Base-by-base conservation (phyloP, 92 coral and sea anemone species). In the Parazoanthus swiftii region DNA sequence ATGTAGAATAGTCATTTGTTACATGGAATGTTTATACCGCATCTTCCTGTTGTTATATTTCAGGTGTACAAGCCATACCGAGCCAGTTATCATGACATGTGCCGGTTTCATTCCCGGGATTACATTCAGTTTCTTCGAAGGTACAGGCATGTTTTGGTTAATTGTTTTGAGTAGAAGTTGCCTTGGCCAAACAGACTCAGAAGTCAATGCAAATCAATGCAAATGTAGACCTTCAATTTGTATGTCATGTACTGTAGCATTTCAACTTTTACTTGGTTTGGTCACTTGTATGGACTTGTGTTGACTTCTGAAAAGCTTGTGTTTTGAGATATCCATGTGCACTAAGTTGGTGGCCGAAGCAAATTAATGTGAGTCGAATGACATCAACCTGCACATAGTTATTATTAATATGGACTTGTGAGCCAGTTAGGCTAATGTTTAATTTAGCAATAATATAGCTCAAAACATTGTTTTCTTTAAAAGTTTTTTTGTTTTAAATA, bases 1-100 rank as follows among this genome's bases (percentile, higher is more conserved):
- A 39, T 39, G 4, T 39, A 2, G 4, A 39, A 39, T 39, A 4
- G 42, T 39, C 42, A 1, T 4, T 39, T 39, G 42, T 39, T 54
- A 14, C 18, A 54, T 54, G 59, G 59, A 51, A 54, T 54, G 59
- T 54, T 54, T 54, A 59, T 11, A 50, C 15, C 37, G 2, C 9
- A 3, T 72, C 3, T 25, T 44, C 10, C 10, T 46, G 9, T 20
- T 63, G 18, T 54, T 66, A 18, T 66, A 18, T 37, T 48, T 37
- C 92, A 96, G 99, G 99, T 96, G 29, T 96, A 93, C 92, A 96
- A 93, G 88, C 99, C 99, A 0, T 97, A 95, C 90, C 89, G 95
- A 89, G 99, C 99, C 56, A 97, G 97, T 43, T 91, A 91, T 43
- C 98, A 97, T 91, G 99, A 97, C 78, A 97, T 97, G 99, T 94